Base-by-base conservation (phyloP, 53 echinoderm and acorn worm species). In the Actinopyga echinites region DNA sequence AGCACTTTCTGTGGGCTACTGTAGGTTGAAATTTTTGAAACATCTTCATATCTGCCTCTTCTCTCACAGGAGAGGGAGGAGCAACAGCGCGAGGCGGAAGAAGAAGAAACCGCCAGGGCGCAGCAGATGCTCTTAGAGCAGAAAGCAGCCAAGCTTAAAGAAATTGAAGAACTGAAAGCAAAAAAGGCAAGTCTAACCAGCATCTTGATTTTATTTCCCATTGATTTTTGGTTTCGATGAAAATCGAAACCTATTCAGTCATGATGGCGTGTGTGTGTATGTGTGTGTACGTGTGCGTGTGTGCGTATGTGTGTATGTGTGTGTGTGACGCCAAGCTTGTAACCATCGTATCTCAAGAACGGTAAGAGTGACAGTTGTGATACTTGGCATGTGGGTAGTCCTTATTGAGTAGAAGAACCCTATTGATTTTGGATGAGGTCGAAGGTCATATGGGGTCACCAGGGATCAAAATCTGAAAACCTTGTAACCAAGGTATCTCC, bases 161-260 rank as follows among this genome's bases (percentile, higher is more conserved):
- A 77, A 77, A 77, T 77, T 31, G 77, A 77, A 49, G 77, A 77
- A 29, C 77, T 77, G 5, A 77, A 77, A 31, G 56, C 77, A 20
- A 77, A 56, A 21, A 77, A 77, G 56, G 77, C 54, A 49, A 29
- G 62, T 62, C 15, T 5, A 11, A 23, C n/a, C 19, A 19, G 10
- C 11, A 12, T 10, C 19, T 12, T 54, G 55, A 12, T 10, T 54
- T 10, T 54, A 19, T 10, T 12, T 10, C 11, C 11, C 11, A n/a
- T n/a, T n/a, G n/a, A n/a, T n/a, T n/a, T n/a, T n/a, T n/a, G n/a
- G n/a, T n/a, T n/a, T n/a, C n/a, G n/a, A n/a, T n/a, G n/a, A n/a
- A n/a, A n/a, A n/a, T n/a, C n/a, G n/a, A n/a, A n/a, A n/a, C n/a
- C n/a, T n/a, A n/a, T n/a, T n/a, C n/a, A n/a, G n/a, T n/a, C n/a